phyloP scores from a whole-genome alignment of 2,113 vertebrate genomes.

The Sterrhoptilus dennistouni region DNA sequence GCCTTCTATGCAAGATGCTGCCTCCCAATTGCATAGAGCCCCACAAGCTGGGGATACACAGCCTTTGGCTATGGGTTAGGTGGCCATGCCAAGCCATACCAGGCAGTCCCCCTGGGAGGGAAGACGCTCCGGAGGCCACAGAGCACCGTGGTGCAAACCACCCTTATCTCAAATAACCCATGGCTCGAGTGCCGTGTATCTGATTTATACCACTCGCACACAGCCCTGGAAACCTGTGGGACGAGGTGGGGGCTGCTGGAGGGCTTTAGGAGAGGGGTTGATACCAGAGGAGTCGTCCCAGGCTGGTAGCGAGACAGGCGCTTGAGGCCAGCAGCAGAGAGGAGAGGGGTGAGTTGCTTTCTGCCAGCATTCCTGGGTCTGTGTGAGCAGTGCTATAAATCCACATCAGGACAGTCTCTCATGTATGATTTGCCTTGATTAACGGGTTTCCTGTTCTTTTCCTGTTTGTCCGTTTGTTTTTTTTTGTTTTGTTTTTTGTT shows the following conservation, averaged over 20 bases:
- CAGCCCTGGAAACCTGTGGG: conserved; percentile 77
- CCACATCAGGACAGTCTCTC: conserved; percentile 73
- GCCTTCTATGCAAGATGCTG: conserved; percentile 68
- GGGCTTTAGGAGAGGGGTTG: background rate
- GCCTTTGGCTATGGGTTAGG: conserved; percentile 70
- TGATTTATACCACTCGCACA: conserved; percentile 80
- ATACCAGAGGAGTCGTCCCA: background rate
- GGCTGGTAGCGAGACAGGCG: background rate
- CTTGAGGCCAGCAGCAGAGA: conserved; percentile 29
- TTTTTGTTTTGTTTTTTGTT: background rate
- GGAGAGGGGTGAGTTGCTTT: conserved; percentile 26
- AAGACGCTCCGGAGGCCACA: conserved; percentile 11
- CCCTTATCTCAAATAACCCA: conserved; percentile 51
- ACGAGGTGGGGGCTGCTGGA: conserved; percentile 34
- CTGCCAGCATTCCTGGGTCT: conserved; percentile 70
- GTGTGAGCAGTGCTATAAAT: conserved; percentile 82
- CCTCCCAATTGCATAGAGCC: conserved; percentile 67
- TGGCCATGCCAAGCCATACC: conserved; percentile 1
- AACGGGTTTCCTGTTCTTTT: conserved; percentile 85
- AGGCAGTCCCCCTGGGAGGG: conserved; percentile 28
- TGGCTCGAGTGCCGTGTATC: conserved; percentile 74
- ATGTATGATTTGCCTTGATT: conserved; percentile 81
- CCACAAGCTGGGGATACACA: conserved; percentile 72
- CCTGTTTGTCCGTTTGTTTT: conserved; percentile 80
- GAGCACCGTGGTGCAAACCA: background rate